These are phyloP conservation scores for Himalopsyche phryganea DNA, from an alignment of 1,140 invertebrate genomes.

Conservation along the genomic window DNA sequence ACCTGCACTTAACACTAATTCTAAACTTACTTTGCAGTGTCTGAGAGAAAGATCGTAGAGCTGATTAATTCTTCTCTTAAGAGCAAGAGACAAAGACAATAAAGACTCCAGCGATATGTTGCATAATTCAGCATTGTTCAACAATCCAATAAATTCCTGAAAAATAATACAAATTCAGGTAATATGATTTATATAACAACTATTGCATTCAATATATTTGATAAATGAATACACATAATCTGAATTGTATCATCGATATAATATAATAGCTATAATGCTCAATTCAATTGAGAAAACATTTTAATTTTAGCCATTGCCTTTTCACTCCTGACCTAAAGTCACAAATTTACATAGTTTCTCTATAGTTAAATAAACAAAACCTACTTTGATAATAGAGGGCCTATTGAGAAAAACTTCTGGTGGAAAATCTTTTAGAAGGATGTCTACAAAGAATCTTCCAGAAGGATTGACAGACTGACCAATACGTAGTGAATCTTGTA, in stretches of 20 bases:
- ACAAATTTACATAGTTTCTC: no score
- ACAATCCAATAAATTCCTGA: slow-evolving; percentile 18
- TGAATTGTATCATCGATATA: no score
- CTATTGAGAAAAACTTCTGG: slow-evolving; percentile 67
- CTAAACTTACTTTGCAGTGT: slow-evolving; percentile 22
- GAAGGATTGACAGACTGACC: slow-evolving; percentile 48
- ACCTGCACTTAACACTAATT: no score
- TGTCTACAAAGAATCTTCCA: slow-evolving; percentile 63
- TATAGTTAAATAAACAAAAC: no score
- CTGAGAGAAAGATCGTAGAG: slow-evolving; percentile 19
- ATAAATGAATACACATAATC: no score
- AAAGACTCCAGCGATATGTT: slow-evolving; percentile 23
- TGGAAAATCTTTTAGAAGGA: slow-evolving; percentile 66
- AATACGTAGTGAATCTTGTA: slow-evolving; percentile 54
- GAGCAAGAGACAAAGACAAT: slow-evolving; percentile 5
- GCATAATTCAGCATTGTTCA: slow-evolving; percentile 4
- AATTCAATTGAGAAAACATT: no score
- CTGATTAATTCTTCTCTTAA: slow-evolving; percentile 23
- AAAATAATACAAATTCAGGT: no score
- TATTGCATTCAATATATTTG: no score
- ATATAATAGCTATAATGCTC: no score
- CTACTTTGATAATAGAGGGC: slow-evolving; percentile 58
- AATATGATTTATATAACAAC: no score
- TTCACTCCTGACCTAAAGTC: no score
- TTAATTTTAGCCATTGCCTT: no score